phyloP scores from a whole-genome alignment of 2,113 vertebrate species.

The Lynx canadensis region DNA sequence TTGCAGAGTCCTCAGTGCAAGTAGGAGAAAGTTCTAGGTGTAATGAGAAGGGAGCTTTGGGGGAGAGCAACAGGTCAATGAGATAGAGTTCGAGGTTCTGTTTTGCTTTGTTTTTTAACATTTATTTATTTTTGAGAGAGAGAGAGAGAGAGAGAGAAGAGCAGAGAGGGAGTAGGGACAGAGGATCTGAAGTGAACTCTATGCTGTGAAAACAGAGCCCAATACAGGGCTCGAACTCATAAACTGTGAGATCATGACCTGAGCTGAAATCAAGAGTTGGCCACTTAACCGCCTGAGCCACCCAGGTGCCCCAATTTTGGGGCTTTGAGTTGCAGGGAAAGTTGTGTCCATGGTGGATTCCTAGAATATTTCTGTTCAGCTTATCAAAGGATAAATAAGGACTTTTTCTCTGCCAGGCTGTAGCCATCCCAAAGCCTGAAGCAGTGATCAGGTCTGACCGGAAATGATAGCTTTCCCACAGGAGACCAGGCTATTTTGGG shows the following conservation, averaged over 20 bases:
- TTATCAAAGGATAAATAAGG: neutral
- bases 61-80: neutral
- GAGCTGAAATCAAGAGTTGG: no score
- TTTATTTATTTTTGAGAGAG: no score
- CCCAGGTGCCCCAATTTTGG: neutral
- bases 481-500: no score
- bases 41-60: neutral
- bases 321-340: neutral
- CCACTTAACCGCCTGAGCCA: no score
- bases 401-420: neutral
- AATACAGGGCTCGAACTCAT: no score
- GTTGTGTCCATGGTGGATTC: no score
- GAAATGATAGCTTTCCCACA: neutral
- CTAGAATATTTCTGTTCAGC: neutral
- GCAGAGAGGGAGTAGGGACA: no score
- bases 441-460: neutral
- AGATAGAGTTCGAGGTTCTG: neutral
- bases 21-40: neutral
- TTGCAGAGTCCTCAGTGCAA: neutral
- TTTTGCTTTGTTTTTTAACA: no score
- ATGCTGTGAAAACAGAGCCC: no score
- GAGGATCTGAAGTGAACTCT: no score
- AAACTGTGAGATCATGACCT: no score
- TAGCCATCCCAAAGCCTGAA: neutral
- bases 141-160: no score